Percentiles rank a stretch among this genome's conserved stretches.
Evolutionary conservation across 2,113 vertebrate species (phyloP).

Genomic region (Nycticryphes semicollaris): DNA sequence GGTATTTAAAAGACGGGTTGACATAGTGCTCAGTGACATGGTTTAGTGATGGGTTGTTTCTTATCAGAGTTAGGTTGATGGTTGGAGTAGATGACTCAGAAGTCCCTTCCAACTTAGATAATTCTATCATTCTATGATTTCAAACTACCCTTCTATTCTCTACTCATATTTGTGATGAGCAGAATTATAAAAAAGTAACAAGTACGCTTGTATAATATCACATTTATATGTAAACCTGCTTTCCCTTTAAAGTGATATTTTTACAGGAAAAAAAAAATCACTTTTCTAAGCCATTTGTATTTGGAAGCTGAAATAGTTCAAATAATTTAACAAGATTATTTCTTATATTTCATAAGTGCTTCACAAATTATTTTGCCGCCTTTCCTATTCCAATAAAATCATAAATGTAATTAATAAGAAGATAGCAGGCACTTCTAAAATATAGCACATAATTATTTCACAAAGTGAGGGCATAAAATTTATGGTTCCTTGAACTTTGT

Average conservation of each 20-base stretch:
- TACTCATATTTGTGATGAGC: background rate
- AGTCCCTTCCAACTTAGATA: no score
- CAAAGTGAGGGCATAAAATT: background rate
- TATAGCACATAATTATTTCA: background rate
- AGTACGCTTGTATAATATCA: background rate
- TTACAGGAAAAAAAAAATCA: background rate
- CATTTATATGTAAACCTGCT: background rate
- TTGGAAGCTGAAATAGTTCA: background rate
- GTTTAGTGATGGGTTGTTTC: no score
- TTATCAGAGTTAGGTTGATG: no score
- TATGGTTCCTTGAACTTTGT: background rate
- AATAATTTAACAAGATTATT: background rate
- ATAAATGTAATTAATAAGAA: background rate
- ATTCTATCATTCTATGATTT: background rate
- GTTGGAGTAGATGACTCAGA: no score
- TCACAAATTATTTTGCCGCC: background rate
- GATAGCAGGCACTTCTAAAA: background rate
- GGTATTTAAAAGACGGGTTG: no score
- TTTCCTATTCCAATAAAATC: background rate
- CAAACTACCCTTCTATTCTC: background rate
- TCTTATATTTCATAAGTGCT: background rate
- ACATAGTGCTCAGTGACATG: no score
- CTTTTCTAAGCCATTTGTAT: background rate
- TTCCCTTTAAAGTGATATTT: background rate
- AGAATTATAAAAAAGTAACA: background rate